Conservation (phyloP, 2,888 invertebrate species). For the Cephus spinipes region DNA sequence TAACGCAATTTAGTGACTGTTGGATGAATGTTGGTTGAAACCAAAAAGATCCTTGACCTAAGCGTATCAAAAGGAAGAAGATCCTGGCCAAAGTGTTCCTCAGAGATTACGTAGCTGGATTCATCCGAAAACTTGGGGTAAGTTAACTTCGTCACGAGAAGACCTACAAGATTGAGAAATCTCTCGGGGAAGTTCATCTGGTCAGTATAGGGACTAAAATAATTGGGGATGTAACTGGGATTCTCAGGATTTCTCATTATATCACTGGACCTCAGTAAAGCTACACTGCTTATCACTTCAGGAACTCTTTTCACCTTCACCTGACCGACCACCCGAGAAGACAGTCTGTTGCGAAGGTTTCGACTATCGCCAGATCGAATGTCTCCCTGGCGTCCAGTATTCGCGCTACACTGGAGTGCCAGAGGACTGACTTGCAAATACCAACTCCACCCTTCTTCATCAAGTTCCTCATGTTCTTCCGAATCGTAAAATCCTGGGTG, state of each 20-base stretch:
- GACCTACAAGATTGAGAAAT: constrained; percentile 33
- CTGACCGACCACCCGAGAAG: constrained; percentile 40
- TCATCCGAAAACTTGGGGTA: constrained; percentile 16
- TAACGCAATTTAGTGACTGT: constrained; percentile 30
- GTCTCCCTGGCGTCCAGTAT: not conserved
- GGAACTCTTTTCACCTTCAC: constrained; percentile 30
- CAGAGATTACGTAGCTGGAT: constrained; percentile 20
- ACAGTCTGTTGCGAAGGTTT: constrained; percentile 46
- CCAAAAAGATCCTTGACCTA: constrained; percentile 37
- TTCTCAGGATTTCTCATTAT: constrained; percentile 28
- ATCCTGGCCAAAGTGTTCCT: constrained; percentile 24
- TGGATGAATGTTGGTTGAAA: constrained; percentile 35
- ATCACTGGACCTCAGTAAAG: constrained; percentile 25
- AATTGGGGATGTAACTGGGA: constrained; percentile 27
- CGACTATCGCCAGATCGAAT: constrained; percentile 48
- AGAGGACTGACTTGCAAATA: constrained; percentile 6
- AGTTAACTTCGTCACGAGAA: constrained; percentile 10
- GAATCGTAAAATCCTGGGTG: constrained; percentile 2
- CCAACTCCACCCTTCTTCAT: constrained; percentile 17
- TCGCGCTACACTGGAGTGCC: not conserved
- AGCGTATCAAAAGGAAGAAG: constrained; percentile 25
- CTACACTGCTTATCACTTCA: constrained; percentile 21
- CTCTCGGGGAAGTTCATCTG: constrained; percentile 28
- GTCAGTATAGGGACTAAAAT: constrained; percentile 21
- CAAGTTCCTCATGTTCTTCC: not conserved